Evolutionary conservation across 2,888 invertebrate genomes (phyloP).

Genomic region (Nowickia ferox): DNA sequence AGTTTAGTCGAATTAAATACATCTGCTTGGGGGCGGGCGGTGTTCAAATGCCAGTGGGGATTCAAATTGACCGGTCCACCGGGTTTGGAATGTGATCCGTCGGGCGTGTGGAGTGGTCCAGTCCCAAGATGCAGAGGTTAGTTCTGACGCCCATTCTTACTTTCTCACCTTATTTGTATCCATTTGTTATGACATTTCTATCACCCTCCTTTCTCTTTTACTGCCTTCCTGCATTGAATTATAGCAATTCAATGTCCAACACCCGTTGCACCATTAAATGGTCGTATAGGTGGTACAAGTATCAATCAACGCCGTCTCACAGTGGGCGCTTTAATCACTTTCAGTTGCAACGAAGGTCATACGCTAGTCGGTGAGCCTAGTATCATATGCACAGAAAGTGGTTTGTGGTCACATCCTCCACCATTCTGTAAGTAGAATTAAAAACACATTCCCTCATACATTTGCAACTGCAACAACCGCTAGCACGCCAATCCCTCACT

Average conservation of each 20-base stretch:
- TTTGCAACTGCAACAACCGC: conserved; percentile 56
- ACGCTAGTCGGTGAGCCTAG: conserved; percentile 88
- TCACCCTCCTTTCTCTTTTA: conserved; percentile 25
- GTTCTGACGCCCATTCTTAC: conserved; percentile 74
- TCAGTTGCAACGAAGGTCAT: conserved; percentile 88
- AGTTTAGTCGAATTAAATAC: conserved; percentile 91
- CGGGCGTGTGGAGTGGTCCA: conserved; percentile 91
- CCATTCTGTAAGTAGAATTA: conserved; percentile 88
- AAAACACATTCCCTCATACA: conserved; percentile 61
- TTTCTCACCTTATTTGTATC: conserved; percentile 7
- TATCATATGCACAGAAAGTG: conserved; percentile 93
- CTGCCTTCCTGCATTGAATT: conserved; percentile 22
- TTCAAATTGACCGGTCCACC: conserved; percentile 90
- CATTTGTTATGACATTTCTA: background rate
- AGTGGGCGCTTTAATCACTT: conserved; percentile 92
- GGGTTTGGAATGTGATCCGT: conserved; percentile 90
- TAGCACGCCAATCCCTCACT: conserved; percentile 57
- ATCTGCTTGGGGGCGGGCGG: conserved; percentile 90
- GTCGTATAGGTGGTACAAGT: conserved; percentile 84
- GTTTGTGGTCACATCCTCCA: conserved; percentile 93
- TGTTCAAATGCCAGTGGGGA: conserved; percentile 93
- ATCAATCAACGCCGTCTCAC: conserved; percentile 86
- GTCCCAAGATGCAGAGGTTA: conserved; percentile 91
- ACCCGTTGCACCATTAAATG: conserved; percentile 89
- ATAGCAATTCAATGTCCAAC: conserved; percentile 92